A percentile compares a stretch with the other conserved stretches of the same genome.
phyloP scores from a whole-genome alignment of 2,797 vertebrate genomes.

The Philypnodon macrostomus region DNA sequence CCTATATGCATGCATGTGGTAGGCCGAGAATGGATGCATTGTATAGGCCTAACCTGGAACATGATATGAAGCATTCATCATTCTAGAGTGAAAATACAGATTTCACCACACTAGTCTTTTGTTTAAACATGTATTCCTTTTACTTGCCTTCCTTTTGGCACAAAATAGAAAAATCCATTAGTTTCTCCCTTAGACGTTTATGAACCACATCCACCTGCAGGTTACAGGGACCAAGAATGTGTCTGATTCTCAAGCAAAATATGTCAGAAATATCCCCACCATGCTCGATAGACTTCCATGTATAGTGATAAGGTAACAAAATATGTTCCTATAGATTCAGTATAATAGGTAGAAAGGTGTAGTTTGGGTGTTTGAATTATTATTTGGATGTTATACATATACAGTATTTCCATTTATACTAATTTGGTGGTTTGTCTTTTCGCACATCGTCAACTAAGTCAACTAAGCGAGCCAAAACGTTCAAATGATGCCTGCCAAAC shows the following conservation, averaged over 20 bases:
- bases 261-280: neutral
- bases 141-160: conserved; percentile 6
- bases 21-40: neutral
- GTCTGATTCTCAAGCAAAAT: conserved; percentile 4
- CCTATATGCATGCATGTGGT: neutral
- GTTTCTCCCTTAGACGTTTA: neutral
- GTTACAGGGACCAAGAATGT: conserved; percentile 10
- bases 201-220: conserved; percentile 19
- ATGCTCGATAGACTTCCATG: neutral
- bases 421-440: neutral
- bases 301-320: neutral
- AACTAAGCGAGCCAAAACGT: no score
- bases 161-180: neutral
- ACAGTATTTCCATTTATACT: neutral
- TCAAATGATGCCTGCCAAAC: no score
- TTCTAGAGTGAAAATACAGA: neutral
- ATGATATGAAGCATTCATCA: no score
- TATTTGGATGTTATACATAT: neutral
- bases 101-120: neutral
- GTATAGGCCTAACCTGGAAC: neutral
- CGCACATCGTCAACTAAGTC: no score
- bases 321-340: neutral
- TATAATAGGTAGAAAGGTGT: neutral
- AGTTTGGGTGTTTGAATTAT: neutral
- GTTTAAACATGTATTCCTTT: conserved; percentile 3